Evolutionary conservation across 2,888 invertebrate genomes (phyloP), one percentile per base, ranked within the genome.

Genomic region (Drosophila acutilabella): DNA sequence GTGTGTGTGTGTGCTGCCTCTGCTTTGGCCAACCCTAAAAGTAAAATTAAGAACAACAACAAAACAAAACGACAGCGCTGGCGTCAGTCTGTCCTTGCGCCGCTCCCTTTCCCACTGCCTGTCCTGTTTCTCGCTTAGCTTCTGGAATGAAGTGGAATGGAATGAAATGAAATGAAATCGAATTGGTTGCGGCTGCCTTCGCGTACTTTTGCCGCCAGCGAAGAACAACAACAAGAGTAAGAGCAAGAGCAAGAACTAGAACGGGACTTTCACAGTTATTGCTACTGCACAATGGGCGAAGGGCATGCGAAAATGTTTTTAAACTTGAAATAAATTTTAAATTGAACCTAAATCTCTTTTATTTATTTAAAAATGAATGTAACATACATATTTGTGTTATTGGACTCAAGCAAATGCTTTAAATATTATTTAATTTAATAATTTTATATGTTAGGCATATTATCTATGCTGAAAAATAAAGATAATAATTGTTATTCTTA

Each of bases 1-100:
- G 36, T 30, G 20, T 42, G 38, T 40, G 52, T 53, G 38, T 53
- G 20, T 59, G 71, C 10, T 50, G 38, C 16, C 50, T 13, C 13
- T 58, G 42, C 70, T 51, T 11, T n/a, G 52, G 41, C 48, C 87
- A 84, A 84, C 89, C 87, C 75, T 74, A 84, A 83, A 89, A 74
- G 81, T 74, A 87, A 89, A 89, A 75, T 87, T 74, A 87, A 89
- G 38, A 44, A 80, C 84, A 81, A 84, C 84, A 89, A 78, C 81
- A 89, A 84, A 84, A 44, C 61, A 65, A 47, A 41, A 38, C 51
- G 14, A 58, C 26, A 56, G 40, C 47, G 30, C 52, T 74, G 87
- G 82, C 88, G 82, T 82, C 88, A 71, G 68, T 62, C 51, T 77
- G 80, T 80, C 88, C 64, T 48, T 77, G 80, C 78, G 85, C 76